Evolutionary conservation across 2,797 vertebrate species (phyloP).

Genomic region (Fringilla coelebs): DNA sequence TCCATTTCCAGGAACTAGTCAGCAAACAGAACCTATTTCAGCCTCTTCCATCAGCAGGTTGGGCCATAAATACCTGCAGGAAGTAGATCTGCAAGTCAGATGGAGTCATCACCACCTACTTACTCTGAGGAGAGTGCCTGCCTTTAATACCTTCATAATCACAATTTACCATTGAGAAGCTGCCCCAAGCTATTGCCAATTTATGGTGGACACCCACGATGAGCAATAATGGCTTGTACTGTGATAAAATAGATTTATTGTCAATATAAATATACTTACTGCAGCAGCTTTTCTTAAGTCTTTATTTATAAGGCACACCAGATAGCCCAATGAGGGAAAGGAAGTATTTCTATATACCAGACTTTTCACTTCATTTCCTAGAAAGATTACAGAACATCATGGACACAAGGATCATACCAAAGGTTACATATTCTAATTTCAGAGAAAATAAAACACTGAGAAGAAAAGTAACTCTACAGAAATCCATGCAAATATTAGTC

Average conservation of each 20-base stretch:
- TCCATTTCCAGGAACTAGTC: neutral
- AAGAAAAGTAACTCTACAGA: neutral
- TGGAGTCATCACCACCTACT: conserved; percentile 5
- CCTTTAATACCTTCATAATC: conserved; percentile 70
- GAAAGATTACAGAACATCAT: neutral
- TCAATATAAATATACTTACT: conserved; percentile 59
- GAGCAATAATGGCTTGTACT: conserved; percentile 60
- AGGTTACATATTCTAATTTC: neutral
- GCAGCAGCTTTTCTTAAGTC: conserved; percentile 59
- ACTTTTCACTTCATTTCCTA: conserved; percentile 38
- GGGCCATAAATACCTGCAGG: neutral
- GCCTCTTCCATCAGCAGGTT: conserved; percentile 17
- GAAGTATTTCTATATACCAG: neutral
- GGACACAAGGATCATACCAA: neutral
- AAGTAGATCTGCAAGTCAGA: conserved; percentile 2
- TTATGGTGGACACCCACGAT: conserved; percentile 50
- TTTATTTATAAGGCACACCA: conserved; percentile 57
- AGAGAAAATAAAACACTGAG: neutral
- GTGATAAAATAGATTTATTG: conserved; percentile 58
- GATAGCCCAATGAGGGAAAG: neutral
- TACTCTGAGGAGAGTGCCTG: conserved; percentile 59
- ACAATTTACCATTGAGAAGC: conserved; percentile 54
- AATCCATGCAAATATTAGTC: neutral
- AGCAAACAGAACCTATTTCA: neutral
- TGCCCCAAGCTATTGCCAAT: conserved; percentile 61